phyloP scores from a whole-genome alignment of 1,140 invertebrate genomes.

The Leptopilina clavipes region DNA sequence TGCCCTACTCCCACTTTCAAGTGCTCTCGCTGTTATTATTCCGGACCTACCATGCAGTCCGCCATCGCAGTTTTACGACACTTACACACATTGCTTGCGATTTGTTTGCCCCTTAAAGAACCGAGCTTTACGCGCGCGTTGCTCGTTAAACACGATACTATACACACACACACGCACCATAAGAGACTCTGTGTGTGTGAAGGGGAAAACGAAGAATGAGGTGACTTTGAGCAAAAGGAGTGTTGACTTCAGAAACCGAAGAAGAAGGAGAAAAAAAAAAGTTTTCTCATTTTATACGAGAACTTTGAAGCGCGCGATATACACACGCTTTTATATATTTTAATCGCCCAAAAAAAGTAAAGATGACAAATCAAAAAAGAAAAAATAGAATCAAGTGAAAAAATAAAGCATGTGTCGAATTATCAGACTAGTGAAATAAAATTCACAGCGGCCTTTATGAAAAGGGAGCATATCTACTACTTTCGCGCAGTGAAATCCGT shows the following conservation, averaged over 20 bases:
- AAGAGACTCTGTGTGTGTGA: not conserved
- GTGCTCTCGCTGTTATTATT: not conserved
- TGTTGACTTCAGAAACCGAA: no score
- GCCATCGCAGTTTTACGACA: not conserved
- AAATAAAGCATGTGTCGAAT: not conserved
- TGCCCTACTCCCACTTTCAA: no score
- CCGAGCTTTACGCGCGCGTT: constrained; percentile 7
- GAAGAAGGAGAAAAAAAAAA: no score
- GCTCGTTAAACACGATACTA: constrained; percentile 20
- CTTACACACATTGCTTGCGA: constrained; percentile 5
- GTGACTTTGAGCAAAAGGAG: not conserved
- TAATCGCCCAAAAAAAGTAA: no score
- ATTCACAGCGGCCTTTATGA: constrained; percentile 36
- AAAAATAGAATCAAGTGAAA: no score
- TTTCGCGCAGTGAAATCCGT: constrained; percentile 69
- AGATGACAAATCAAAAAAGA: no score
- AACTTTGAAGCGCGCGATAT: no score
- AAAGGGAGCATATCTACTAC: constrained; percentile 52
- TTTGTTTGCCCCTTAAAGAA: constrained; percentile 16
- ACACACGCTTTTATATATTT: no score
- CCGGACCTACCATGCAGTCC: not conserved
- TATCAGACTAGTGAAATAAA: constrained; percentile 36
- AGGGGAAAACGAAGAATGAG: not conserved
- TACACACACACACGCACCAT: not conserved
- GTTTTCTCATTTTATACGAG: no score